phyloP scores from a whole-genome alignment of 2,797 vertebrate genomes.

The Odontamblyopus rebecca region DNA sequence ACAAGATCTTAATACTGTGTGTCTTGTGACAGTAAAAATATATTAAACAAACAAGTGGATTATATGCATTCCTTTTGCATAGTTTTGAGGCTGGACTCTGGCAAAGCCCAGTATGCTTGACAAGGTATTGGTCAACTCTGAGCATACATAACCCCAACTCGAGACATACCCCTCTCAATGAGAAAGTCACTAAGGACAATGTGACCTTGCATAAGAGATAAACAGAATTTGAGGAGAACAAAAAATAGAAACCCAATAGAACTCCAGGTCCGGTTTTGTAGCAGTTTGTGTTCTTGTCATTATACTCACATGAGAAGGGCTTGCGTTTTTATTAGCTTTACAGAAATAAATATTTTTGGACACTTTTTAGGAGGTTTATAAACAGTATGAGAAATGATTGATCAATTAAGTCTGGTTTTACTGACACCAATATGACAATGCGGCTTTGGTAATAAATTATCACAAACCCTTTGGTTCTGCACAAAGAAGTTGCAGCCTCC shows the following conservation, averaged over 20 bases:
- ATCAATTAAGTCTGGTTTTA: conserved; percentile 28
- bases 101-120: conserved; percentile 68
- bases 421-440: conserved; percentile 43
- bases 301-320: conserved; percentile 17
- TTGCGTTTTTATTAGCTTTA: background rate
- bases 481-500: conserved; percentile 16
- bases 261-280: background rate
- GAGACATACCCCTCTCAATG: conserved; percentile 16
- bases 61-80: conserved; percentile 84
- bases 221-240: conserved; percentile 17
- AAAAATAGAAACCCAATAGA: background rate
- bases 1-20: conserved; percentile 69
- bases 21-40: conserved; percentile 50
- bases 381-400: background rate
- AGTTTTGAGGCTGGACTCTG: conserved; percentile 76
- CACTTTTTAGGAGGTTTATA: background rate
- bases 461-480: conserved; percentile 11
- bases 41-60: conserved; percentile 50
- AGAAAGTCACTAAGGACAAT: conserved; percentile 14
- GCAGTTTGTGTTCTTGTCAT: background rate
- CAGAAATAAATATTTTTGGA: background rate
- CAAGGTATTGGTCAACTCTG: conserved; percentile 46
- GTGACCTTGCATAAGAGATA: conserved; percentile 31
- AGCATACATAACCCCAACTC: conserved; percentile 30
- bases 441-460: conserved; percentile 66